These are phyloP conservation scores for Crotalus helleri DNA, from an alignment of 2,113 vertebrate species.

Conservation along the genomic window DNA sequence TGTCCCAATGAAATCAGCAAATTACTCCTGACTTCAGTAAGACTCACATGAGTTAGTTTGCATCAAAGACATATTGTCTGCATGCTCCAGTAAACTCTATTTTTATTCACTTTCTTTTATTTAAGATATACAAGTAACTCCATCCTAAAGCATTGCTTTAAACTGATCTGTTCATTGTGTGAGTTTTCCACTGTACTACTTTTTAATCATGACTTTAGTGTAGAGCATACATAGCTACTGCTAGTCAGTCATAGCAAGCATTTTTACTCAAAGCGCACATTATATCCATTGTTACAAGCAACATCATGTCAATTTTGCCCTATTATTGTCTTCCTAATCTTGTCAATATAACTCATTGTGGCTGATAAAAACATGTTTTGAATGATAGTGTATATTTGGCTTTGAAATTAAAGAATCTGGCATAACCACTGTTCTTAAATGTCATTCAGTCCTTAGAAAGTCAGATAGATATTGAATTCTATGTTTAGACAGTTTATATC, in stretches of 20 bases:
- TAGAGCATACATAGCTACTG: constrained; percentile 7
- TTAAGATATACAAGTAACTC: not conserved
- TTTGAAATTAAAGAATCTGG: constrained; percentile 50
- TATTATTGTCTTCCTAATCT: constrained; percentile 32
- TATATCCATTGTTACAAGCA: constrained; percentile 31
- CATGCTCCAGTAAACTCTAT: not conserved
- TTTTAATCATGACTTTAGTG: not conserved
- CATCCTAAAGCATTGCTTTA: constrained; percentile 33
- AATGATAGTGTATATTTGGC: constrained; percentile 42
- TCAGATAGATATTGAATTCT: constrained; percentile 36
- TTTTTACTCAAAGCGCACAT: constrained; percentile 23
- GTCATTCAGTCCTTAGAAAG: constrained; percentile 44
- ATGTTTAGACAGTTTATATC: fast-evolving
- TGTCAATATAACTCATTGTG: constrained; percentile 20
- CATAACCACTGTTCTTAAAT: constrained; percentile 40
- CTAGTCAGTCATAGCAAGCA: constrained; percentile 36
- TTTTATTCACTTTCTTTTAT: not conserved
- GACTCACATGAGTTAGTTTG: not conserved
- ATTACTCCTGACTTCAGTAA: not conserved
- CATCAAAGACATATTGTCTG: not conserved
- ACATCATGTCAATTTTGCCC: constrained; percentile 22
- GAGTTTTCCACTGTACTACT: not conserved
- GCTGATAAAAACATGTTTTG: constrained; percentile 37
- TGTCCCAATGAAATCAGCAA: not conserved
- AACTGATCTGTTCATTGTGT: constrained; percentile 22